Conservation (phyloP, 2,888 invertebrate genomes). For the Leptogaster cylindrica region DNA sequence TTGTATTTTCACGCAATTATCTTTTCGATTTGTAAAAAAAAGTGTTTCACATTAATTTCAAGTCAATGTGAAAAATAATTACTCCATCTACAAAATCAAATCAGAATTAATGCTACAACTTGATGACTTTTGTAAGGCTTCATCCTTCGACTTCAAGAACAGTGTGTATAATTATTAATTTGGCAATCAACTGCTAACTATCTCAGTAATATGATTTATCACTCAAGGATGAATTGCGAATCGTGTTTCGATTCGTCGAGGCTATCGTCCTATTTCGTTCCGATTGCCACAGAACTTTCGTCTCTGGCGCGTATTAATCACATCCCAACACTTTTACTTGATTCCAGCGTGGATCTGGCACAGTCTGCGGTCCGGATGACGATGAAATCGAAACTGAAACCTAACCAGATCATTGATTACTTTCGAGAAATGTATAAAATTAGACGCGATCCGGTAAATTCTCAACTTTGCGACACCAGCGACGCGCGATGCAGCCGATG, state of each 20-base stretch:
- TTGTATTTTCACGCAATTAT: conserved; percentile 5
- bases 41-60: no score
- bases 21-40: no score
- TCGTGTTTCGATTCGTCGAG: neutral
- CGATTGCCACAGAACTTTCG: neutral
- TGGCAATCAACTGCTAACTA: conserved; percentile 14
- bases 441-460: conserved; percentile 24
- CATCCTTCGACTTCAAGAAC: no score
- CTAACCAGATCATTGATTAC: conserved; percentile 18
- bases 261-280: neutral
- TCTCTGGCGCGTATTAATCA: conserved; percentile 10
- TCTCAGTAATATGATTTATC: conserved; percentile 27
- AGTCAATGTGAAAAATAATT: no score
- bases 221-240: neutral
- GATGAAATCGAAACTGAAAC: conserved; percentile 28
- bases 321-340: conserved; percentile 23
- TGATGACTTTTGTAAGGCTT: no score
- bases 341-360: conserved; percentile 7
- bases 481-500: neutral
- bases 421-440: neutral
- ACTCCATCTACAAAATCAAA: no score
- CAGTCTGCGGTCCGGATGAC: conserved; percentile 13
- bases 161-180: conserved; percentile 19
- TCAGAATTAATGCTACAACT: no score
- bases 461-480: neutral